Evolutionary conservation across 1,140 invertebrate genomes (phyloP), one percentile per base, ranked within the genome.

Genomic region (Papilio machaon): DNA sequence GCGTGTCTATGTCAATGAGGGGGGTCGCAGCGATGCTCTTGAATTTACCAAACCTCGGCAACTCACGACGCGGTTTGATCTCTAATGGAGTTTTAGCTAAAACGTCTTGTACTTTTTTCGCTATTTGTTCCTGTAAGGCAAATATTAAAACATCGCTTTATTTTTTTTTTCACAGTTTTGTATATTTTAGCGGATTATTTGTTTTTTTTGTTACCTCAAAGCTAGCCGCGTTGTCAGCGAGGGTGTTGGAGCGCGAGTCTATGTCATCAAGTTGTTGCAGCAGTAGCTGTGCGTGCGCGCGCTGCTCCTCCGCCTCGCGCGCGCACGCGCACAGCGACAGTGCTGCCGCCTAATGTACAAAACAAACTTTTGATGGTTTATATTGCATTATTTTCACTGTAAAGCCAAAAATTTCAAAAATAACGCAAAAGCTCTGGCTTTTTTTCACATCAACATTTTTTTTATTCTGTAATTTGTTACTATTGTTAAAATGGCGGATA

Each of bases 81-180:
- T 96, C 95, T 4, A 98, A 92, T 1, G 97, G 97, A 0, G 97
- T 97, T 83, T 96, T 95, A 19, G 95, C 93, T 49, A 97, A 90
- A 2, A 97, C 96, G 19, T 95, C 95, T 73, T 96, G 93, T 9
- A 98, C 96, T 90, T 97, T 96, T 23, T 95, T 93, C 23, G 95
- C 94, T 13, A 98, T 96, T 90, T 96, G 96, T 78, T 96, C 95
- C 95, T 97, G 94, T 83, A 95, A 96, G 84, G 90, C 54, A 80
- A 78, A 43, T 19, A 52, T 43, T 30, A 30, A 30, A 30, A 43
- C 38, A 6, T 7, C 38, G 7, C 7, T 43, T 43, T 43, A 43
- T 7, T 43, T 43, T 43, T 30, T 17, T 43, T 35, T 73, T 73
- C 38, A 13, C 7, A 11, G 15, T 1, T 3, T 17, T 13, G 11